Conservation (phyloP, 2,113 vertebrate species). For the Anoplopoma fimbria region DNA sequence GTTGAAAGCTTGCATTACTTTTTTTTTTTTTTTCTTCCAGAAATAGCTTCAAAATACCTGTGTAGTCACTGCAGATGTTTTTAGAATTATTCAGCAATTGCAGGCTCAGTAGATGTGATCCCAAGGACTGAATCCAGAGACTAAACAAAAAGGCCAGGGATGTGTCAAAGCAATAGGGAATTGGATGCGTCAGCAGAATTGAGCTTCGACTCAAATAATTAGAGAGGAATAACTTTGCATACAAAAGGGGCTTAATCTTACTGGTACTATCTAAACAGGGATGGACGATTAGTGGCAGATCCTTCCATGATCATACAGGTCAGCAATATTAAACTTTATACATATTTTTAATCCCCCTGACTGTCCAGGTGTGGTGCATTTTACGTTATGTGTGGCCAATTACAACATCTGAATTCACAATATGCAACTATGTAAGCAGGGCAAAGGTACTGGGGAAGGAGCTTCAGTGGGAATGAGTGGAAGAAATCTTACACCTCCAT, state of each 20-base stretch:
- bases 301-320: conserved; percentile 6
- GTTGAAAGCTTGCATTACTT: background rate
- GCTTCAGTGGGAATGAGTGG: background rate
- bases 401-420: conserved; percentile 6
- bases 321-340: conserved; percentile 25
- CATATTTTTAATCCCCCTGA: conserved; percentile 20
- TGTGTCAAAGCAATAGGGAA: conserved; percentile 13
- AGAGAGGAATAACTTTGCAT: conserved; percentile 34
- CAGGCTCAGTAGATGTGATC: background rate
- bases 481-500: conserved; percentile 4
- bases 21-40: background rate
- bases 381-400: background rate
- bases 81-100: conserved; percentile 7
- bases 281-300: conserved; percentile 27
- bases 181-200: conserved; percentile 24
- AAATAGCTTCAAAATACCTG: background rate
- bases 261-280: conserved; percentile 9
- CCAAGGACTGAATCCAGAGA: background rate
- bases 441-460: background rate
- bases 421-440: conserved; percentile 11
- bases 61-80: background rate
- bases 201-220: conserved; percentile 17
- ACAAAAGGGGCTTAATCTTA: conserved; percentile 36
- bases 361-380: background rate
- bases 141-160: conserved; percentile 14